phyloP scores from a whole-genome alignment of 2,888 invertebrate species.

The Dolichomitus sp. region DNA sequence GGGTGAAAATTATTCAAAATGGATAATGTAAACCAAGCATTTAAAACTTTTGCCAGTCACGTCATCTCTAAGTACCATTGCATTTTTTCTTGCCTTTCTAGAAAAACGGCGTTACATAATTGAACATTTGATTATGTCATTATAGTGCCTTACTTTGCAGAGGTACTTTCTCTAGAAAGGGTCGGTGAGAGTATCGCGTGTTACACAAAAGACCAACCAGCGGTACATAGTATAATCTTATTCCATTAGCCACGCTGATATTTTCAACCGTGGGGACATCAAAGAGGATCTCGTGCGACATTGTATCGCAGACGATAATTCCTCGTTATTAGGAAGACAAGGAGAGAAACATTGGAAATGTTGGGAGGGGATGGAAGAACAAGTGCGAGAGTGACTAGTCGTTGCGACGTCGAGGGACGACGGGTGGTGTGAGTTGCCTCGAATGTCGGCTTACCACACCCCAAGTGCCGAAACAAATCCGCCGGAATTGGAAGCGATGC shows the following conservation, averaged over 20 bases:
- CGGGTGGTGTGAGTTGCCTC: constrained; percentile 78
- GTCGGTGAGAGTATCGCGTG: neutral
- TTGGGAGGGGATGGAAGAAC: constrained; percentile 34
- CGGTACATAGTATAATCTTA: constrained; percentile 77
- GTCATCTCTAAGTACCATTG: neutral
- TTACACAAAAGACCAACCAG: constrained; percentile 11
- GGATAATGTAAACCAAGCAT: too few relatives aligned
- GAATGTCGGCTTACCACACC: constrained; percentile 85
- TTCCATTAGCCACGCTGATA: constrained; percentile 83
- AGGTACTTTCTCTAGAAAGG: neutral
- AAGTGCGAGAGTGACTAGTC: constrained; percentile 57
- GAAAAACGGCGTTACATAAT: neutral
- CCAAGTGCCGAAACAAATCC: constrained; percentile 86
- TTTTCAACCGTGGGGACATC: constrained; percentile 84
- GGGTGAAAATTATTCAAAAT: too few relatives aligned
- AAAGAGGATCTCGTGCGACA: constrained; percentile 82
- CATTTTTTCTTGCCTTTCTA: neutral
- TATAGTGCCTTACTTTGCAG: neutral
- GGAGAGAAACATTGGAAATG: constrained; percentile 49
- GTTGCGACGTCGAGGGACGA: constrained; percentile 38
- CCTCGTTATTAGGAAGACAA: constrained; percentile 84
- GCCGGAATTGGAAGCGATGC: constrained; percentile 84
- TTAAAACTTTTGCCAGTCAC: neutral
- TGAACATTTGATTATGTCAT: neutral
- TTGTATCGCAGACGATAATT: constrained; percentile 85